Conservation (phyloP, 2,888 invertebrate genomes). For the Hirtodrosophila trivittata region DNA sequence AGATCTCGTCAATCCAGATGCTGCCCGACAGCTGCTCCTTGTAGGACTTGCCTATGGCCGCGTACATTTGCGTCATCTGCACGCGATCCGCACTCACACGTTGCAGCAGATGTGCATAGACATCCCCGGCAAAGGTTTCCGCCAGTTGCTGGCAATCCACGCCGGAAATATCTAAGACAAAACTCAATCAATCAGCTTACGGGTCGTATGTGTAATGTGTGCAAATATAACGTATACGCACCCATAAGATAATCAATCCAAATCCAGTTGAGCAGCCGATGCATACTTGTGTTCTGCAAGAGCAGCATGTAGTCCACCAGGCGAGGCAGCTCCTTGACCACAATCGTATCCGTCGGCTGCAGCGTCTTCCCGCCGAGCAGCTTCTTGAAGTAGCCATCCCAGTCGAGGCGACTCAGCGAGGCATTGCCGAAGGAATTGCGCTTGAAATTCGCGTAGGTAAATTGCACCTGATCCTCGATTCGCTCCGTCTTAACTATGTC, state of each 20-base stretch:
- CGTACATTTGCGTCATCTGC: slow-evolving; percentile 78
- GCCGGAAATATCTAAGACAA: slow-evolving; percentile 66
- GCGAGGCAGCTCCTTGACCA: slow-evolving; percentile 73
- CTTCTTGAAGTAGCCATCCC: slow-evolving; percentile 80
- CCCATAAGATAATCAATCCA: slow-evolving; percentile 82
- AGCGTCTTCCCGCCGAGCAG: slow-evolving; percentile 78
- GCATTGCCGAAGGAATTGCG: slow-evolving; percentile 56
- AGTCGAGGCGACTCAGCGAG: slow-evolving; percentile 61
- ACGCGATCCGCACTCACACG: slow-evolving; percentile 71
- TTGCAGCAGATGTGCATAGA: slow-evolving; percentile 78
- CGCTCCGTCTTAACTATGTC: slow-evolving; percentile 67
- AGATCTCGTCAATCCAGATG: slow-evolving; percentile 82
- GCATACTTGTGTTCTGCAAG: slow-evolving; percentile 73
- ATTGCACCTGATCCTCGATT: slow-evolving; percentile 61
- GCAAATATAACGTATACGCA: slow-evolving; percentile 51
- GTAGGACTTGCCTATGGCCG: slow-evolving; percentile 75
- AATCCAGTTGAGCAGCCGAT: slow-evolving; percentile 79
- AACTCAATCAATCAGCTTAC: not conserved
- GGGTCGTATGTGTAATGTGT: not conserved
- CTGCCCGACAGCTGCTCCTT: slow-evolving; percentile 69
- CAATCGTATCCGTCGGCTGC: slow-evolving; percentile 68
- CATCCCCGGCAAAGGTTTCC: slow-evolving; percentile 69
- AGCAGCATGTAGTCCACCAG: slow-evolving; percentile 73
- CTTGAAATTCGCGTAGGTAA: slow-evolving; percentile 73
- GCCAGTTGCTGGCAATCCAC: slow-evolving; percentile 73